Conservation (phyloP, 2,797 vertebrate genomes). For the Sebastolobus alascanus region DNA sequence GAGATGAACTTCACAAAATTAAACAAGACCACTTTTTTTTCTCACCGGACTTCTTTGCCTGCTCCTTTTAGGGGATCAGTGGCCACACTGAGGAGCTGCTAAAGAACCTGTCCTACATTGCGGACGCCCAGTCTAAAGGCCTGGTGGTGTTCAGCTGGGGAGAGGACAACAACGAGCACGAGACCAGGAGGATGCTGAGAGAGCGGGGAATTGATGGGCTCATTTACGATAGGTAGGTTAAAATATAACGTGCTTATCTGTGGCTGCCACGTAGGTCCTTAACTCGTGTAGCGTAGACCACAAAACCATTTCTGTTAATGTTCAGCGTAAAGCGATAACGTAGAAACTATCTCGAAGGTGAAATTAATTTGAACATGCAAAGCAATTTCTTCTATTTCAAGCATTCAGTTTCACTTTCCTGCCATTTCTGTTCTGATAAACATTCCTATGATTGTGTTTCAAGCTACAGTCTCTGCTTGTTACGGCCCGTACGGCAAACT, state of each 20-base stretch:
- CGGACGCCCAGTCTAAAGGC: conserved; percentile 91
- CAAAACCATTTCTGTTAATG: neutral
- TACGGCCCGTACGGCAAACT: neutral
- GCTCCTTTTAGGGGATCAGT: conserved; percentile 90
- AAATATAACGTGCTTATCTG: neutral
- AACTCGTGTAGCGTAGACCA: neutral
- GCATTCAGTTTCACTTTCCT: neutral
- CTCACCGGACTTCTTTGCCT: neutral
- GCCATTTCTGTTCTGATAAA: neutral
- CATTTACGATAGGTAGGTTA: conserved; percentile 93
- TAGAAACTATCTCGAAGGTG: neutral
- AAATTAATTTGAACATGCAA: neutral
- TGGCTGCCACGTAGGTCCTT: neutral
- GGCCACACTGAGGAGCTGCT: conserved; percentile 95
- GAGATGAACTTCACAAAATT: neutral
- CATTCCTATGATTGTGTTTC: neutral
- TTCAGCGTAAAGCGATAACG: neutral
- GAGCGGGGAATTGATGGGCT: conserved; percentile 94
- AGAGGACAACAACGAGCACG: conserved; percentile 94
- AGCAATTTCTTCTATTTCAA: neutral
- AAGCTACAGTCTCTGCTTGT: neutral
- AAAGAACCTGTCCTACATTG: conserved; percentile 87
- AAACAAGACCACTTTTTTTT: neutral
- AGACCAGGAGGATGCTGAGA: conserved; percentile 90
- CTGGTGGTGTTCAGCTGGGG: conserved; percentile 98